Evolutionary conservation across 1,140 invertebrate species (phyloP).

Genomic region (Ostrea edulis): DNA sequence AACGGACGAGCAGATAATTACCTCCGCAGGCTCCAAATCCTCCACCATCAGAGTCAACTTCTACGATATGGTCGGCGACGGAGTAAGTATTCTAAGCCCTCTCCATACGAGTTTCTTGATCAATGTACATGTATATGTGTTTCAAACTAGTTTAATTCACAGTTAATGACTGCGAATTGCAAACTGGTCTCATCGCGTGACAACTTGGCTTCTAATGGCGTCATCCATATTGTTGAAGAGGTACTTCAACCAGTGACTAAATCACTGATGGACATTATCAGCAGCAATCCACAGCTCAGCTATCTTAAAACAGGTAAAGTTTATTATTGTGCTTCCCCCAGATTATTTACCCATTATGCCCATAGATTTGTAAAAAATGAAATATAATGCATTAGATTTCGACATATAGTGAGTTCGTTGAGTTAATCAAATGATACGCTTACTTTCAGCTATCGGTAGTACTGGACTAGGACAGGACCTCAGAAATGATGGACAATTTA

Average conservation of each 20-base stretch:
- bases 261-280: slow-evolving; percentile 80
- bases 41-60: slow-evolving; percentile 83
- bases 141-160: neutral
- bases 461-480: slow-evolving; percentile 77
- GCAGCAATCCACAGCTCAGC: slow-evolving; percentile 80
- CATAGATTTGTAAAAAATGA: no score
- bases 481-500: slow-evolving; percentile 79
- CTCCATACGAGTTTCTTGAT: neutral
- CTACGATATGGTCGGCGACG: slow-evolving; percentile 78
- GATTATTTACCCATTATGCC: neutral
- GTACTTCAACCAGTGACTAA: slow-evolving; percentile 80
- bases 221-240: slow-evolving; percentile 82
- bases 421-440: no score
- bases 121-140: neutral
- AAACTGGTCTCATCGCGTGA: slow-evolving; percentile 83
- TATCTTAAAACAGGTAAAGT: slow-evolving; percentile 80
- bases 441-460: slow-evolving; percentile 76
- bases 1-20: slow-evolving; percentile 77
- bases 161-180: slow-evolving; percentile 84
- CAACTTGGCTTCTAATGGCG: slow-evolving; percentile 82
- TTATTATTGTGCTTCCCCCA: neutral
- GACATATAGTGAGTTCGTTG: no score
- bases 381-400: no score
- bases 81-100: neutral
- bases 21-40: slow-evolving; percentile 80